Evolutionary conservation across 92 coral and sea anemone genomes (phyloP).

Genomic region (Paramuricea clavata): DNA sequence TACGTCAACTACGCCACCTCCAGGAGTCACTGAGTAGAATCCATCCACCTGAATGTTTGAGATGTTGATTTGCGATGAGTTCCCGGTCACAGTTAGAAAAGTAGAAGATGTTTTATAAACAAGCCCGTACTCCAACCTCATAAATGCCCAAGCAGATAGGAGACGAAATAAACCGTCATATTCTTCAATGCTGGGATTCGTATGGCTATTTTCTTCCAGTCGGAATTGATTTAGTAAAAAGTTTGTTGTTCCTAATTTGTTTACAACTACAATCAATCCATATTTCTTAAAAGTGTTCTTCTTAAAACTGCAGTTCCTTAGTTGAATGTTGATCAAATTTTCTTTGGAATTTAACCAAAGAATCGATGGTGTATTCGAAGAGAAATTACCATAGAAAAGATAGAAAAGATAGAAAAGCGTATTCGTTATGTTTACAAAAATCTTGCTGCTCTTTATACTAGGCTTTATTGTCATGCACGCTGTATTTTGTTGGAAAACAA

Average conservation of each 20-base stretch:
- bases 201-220: conserved; percentile 16
- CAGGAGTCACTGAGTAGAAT: not conserved
- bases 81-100: not conserved
- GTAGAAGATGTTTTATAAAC: not conserved
- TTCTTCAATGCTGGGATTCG: not conserved
- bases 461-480: no score
- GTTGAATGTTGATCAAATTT: not conserved
- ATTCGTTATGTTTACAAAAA: no score
- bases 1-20: conserved; percentile 27
- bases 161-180: conserved; percentile 2
- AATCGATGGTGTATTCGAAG: not conserved
- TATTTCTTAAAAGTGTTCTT: conserved; percentile 1
- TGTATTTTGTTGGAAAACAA: no score
- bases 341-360: not conserved
- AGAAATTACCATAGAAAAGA: no score
- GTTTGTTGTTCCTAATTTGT: conserved; percentile 11
- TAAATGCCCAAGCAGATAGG: no score
- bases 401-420: no score
- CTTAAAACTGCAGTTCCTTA: conserved; percentile 29
- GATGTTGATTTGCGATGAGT: not conserved
- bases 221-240: not conserved
- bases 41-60: not conserved
- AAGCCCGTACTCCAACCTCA: not conserved
- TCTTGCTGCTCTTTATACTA: no score
- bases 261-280: conserved; percentile 23